Evolutionary conservation across 2,113 vertebrate genomes (phyloP), one percentile per base, ranked within the genome.

Genomic region (Neomonachus schauinslandi): DNA sequence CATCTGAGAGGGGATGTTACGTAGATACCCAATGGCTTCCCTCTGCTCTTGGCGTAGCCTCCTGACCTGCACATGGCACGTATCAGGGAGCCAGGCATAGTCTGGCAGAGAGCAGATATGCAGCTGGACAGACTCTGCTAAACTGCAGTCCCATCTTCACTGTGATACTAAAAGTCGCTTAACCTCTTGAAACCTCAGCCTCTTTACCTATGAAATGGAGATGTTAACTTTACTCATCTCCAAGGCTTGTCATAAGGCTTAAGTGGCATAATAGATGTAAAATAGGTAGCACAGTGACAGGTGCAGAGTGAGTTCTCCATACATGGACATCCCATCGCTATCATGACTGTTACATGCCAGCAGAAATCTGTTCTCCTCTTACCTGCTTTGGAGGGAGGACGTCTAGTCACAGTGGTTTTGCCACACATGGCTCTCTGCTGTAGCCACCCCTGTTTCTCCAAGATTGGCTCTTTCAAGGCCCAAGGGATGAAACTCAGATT

Each of bases 21-120:
- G 0, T 16, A 55, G 26, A 13, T 33, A 5, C 21, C 18, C 51
- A 6, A 4, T 3, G 10, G 31, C 22, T 69, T 49, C 33, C 26
- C 15, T 31, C 28, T 1, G 28, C 10, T 57, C 63, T 4, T 7
- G 36, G 28, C 0, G 0, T 7, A 77, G 39, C 39, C 3, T 22
- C 9, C 12, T 2, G 4, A 71, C 51, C 77, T 5, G 0, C 8
- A 5, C 9, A 24, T 16, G 10, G 46, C 14, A 6, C 14, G 0
- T 26, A 9, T 21, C 28, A 77, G 36, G 4, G 19, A 36, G 19
- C 28, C 33, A 33, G 59, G 31, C 26, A n/a, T 16, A 18, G 39
- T 13, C 63, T 57, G 39, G 15, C 4, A 5, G 63, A 21, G 14
- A 18, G 31, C 42, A 31, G 31, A 46, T 49, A 10, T 3, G 7